phyloP scores from a whole-genome alignment of 2,888 invertebrate genomes.

The Cerceris ruficornis region DNA sequence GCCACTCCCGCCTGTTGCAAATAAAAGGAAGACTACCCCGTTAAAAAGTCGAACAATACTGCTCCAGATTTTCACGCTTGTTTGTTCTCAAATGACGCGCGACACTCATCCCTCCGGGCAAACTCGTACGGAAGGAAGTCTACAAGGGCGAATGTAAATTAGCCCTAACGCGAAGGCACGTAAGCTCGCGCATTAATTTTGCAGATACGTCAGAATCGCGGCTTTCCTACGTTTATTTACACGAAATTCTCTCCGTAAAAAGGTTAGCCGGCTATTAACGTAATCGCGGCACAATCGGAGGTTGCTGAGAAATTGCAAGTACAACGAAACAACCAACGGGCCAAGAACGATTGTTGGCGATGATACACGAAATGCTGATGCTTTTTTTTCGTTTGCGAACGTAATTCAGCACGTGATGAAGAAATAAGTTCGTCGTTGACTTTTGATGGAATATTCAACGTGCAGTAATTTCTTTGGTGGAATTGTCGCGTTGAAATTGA shows the following conservation, averaged over 20 bases:
- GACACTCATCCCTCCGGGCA: neutral
- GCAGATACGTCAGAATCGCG: neutral
- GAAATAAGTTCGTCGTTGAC: no score
- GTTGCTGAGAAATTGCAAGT: conserved; percentile 6
- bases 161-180: neutral
- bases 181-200: conserved; percentile 2
- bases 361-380: neutral
- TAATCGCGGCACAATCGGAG: conserved; percentile 27
- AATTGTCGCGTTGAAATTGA: neutral
- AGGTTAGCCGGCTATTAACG: conserved; percentile 25
- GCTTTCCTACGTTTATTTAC: conserved; percentile 15
- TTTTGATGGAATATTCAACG: no score
- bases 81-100: neutral
- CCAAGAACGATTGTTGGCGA: neutral
- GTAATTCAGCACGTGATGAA: neutral
- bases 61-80: neutral
- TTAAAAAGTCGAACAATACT: neutral
- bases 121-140: neutral
- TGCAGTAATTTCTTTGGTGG: no score
- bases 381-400: neutral
- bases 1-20: no score
- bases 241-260: conserved; percentile 9
- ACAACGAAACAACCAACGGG: neutral
- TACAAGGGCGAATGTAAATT: conserved; percentile 21
- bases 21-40: no score